phyloP scores from a whole-genome alignment of 2,888 invertebrate genomes.

The Ernsta delagoae region DNA sequence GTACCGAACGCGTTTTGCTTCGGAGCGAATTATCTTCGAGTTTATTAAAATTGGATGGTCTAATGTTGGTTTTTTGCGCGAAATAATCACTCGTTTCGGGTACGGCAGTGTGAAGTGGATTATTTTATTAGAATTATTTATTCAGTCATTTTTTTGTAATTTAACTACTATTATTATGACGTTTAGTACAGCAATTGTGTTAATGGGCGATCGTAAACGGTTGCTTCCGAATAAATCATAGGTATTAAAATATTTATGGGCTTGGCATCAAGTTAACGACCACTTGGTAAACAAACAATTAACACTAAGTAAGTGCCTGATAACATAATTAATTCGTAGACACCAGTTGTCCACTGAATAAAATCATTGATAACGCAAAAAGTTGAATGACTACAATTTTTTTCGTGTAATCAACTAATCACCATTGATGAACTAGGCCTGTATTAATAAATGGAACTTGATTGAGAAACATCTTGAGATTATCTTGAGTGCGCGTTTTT shows the following conservation, averaged over 20 bases:
- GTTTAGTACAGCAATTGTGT: background rate
- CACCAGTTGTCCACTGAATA: background rate
- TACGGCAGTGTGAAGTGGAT: conserved; percentile 1
- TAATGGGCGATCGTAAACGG: conserved; percentile 1
- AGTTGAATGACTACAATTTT: background rate
- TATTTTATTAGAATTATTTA: conserved; percentile 9
- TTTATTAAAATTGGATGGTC: conserved; percentile 34
- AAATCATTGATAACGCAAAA: background rate
- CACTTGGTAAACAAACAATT: background rate
- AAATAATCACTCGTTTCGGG: conserved; percentile 26
- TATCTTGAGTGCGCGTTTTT: too few relatives aligned
- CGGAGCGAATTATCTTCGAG: conserved; percentile 25
- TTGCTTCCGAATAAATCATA: conserved; percentile 10
- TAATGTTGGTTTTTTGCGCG: conserved; percentile 30
- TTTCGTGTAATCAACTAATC: background rate
- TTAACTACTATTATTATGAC: conserved; percentile 9
- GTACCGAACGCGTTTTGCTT: conserved; percentile 45
- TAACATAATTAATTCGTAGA: background rate
- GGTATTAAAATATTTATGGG: conserved; percentile 5
- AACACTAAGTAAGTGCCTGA: background rate
- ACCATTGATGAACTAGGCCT: too few relatives aligned
- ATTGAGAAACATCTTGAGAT: too few relatives aligned
- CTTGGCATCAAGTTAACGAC: background rate
- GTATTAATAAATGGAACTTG: too few relatives aligned
- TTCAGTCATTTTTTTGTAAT: background rate